Base-by-base conservation (phyloP, 2,113 vertebrate species). In the Proteles cristata region DNA sequence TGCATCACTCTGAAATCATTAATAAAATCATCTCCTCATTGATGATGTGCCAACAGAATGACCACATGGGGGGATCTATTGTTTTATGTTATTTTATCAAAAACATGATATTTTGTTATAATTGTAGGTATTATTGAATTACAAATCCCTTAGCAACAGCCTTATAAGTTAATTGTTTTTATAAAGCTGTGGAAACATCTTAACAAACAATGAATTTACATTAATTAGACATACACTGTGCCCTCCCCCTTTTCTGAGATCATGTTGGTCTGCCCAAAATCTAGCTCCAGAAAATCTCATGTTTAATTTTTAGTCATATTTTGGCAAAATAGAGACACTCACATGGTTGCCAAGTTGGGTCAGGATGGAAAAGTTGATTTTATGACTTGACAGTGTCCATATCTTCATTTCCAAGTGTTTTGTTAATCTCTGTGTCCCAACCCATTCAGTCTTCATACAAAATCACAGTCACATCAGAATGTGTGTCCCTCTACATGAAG, bases 281-380 rank as follows among this genome's bases (percentile, higher is more conserved):
- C 93, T 74, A 93, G 82, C 39, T 69, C 45, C 89, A 94, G 73
- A 88, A 92, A 94, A 53, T 48, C 68, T 96, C 33, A 50, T 93
- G 74, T 94, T 96, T 96, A 93, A 87, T 79, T 89, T 96, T 97
- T 94, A 96, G 96, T 97, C 92, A 86, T 92, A 94, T 93, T 94
- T 97, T 97, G 93, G 97, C 77, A 71, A 92, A 93, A 89, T 11
- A 89, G 39, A 77, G 21, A 82, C 14, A 73, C 28, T 92, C 48
- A 92, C 61, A 87, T 83, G 43, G 17, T 69, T 74, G 50, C 89
- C 61, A 91, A 89, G 69, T 74, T 94, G 92, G 63, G 26, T 61
- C 96, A 97, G 96, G 96, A 96, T 96, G 96, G 98, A 94, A 97
- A 95, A 96, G 85, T 65, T 96, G 97, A 96, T 79, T 28, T 53